phyloP scores from a whole-genome alignment of 2,113 vertebrate genomes.

The Octodon degus region DNA sequence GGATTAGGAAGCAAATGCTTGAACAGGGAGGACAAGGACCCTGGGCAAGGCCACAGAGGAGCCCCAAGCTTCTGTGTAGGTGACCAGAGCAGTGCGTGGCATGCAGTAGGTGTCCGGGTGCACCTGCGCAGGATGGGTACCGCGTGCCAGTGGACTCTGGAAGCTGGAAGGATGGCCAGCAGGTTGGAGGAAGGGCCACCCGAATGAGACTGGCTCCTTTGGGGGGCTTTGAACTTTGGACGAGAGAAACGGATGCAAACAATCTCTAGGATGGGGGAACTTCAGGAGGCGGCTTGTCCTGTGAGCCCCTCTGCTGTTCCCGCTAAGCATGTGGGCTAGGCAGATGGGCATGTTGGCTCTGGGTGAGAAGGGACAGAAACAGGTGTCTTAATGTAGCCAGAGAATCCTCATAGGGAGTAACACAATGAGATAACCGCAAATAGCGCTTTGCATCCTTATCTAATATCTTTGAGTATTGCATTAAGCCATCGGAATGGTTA shows the following conservation, averaged over 20 bases:
- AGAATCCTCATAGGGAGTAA: neutral
- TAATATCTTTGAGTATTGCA: constrained; percentile 40
- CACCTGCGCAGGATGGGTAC: too few species aligned
- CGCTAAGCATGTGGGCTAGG: neutral
- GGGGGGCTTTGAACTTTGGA: neutral
- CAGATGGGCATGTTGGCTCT: neutral
- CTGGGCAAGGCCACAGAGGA: neutral
- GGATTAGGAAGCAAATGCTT: neutral
- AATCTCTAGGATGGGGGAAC: neutral
- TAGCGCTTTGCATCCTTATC: constrained; percentile 49
- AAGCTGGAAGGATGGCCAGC: neutral
- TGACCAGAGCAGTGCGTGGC: neutral
- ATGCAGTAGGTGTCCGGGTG: neutral
- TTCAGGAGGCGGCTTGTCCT: neutral
- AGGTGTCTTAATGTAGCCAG: neutral
- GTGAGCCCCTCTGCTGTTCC: neutral
- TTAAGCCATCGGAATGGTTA: constrained; percentile 53
- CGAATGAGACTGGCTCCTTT: neutral
- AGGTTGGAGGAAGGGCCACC: neutral
- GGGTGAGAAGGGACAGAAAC: neutral
- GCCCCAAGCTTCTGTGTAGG: neutral
- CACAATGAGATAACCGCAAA: neutral
- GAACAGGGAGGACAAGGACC: neutral
- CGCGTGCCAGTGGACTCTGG: neutral
- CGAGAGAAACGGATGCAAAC: neutral